phyloP scores from a whole-genome alignment of 2,888 invertebrate genomes.

The Dexiosoma caninum region DNA sequence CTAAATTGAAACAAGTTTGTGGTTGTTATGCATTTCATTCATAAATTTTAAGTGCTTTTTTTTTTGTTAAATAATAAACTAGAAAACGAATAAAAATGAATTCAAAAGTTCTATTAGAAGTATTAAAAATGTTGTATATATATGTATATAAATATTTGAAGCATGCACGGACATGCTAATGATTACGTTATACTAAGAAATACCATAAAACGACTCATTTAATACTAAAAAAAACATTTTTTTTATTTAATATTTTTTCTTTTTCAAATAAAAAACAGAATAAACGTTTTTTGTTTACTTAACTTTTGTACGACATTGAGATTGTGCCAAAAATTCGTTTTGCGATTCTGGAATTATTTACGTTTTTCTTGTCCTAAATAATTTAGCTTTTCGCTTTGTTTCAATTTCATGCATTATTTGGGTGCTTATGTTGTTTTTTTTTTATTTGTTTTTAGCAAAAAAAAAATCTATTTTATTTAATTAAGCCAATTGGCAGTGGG shows the following conservation, averaged over 20 bases:
- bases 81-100: no score
- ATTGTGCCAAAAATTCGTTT: conserved; percentile 44
- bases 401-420: conserved; percentile 8
- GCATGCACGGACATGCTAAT: no score
- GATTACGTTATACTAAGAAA: no score
- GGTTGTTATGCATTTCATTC: not conserved
- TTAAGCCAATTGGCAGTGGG: conserved; percentile 60
- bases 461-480: conserved; percentile 58
- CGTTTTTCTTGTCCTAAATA: conserved; percentile 20
- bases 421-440: conserved; percentile 1
- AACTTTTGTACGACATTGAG: conserved; percentile 49
- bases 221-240: no score
- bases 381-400: not conserved
- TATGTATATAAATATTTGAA: no score
- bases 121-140: no score
- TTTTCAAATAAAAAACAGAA: no score
- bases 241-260: no score
- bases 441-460: conserved; percentile 19
- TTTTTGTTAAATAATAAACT: not conserved
- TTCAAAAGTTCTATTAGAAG: no score
- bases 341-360: conserved; percentile 57
- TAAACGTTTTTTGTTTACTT: conserved; percentile 8
- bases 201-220: no score
- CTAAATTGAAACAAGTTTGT: not conserved
- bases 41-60: not conserved